Conservation (phyloP, 2,888 invertebrate genomes). For the Epinotia brunnichana region DNA sequence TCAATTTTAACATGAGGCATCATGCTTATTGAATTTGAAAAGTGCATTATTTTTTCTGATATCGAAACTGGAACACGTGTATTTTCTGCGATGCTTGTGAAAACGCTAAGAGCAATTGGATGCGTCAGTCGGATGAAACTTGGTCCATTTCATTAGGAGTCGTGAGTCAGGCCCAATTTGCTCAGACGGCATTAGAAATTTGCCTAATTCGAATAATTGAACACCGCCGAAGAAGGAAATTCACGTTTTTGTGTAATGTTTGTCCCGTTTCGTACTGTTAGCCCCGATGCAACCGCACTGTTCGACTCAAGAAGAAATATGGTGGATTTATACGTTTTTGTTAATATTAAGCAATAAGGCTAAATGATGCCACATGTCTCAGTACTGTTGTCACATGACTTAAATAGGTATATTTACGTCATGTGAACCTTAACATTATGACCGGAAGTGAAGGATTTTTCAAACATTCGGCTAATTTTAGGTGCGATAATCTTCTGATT, state of each 20-base stretch:
- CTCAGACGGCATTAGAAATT: constrained; percentile 38
- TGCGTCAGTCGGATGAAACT: constrained; percentile 36
- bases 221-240: constrained; percentile 39
- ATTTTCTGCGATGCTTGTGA: background rate
- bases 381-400: no score
- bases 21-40: no score
- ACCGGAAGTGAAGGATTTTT: no score
- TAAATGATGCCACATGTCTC: no score
- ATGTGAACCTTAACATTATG: no score
- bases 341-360: no score
- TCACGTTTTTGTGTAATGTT: constrained; percentile 28
- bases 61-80: background rate
- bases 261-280: constrained; percentile 2
- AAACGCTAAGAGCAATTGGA: constrained; percentile 18
- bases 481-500: no score
- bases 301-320: background rate
- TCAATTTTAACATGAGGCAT: no score
- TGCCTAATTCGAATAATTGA: constrained; percentile 42
- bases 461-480: no score
- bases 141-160: constrained; percentile 34
- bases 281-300: background rate
- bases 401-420: no score
- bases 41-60: background rate
- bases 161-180: constrained; percentile 37
- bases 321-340: background rate